Base-by-base conservation (phyloP, 2,888 invertebrate genomes). In the Caenorhabditis sp. region DNA sequence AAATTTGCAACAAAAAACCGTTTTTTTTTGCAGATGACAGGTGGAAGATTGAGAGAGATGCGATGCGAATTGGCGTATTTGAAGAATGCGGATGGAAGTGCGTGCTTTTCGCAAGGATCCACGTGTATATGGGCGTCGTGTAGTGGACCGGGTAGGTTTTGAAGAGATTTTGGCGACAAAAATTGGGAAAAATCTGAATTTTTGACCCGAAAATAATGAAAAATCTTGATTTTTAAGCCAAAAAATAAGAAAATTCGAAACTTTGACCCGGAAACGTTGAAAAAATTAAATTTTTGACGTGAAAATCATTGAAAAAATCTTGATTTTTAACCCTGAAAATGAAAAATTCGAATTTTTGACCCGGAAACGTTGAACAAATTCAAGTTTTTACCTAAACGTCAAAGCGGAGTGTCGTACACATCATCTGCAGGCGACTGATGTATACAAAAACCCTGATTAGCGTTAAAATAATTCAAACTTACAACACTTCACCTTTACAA, bases 41-140 rank as follows among this genome's bases (percentile, higher is more conserved):
- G 12, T 1, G 6, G 27, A 3, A 4, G 59, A 49, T 23, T 59
- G 8, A 5, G 59, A 23, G 59, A 59, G 21, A 59, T 59, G 59
- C 21, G 0, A 58, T 68, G 73, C 24, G 71, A 77, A 27, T 53
- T 79, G 36, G 60, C 74, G 3, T 75, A 54, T 59, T 61, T 79
- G 54, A 67, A 75, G 43, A 77, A 72, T 53, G 75, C 77, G 4
- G 79, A 79, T 57, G 79, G 79, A 26, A 66, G 67, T 5, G 66
- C 69, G 12, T 70, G 73, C 23, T 77, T 70, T 57, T 76, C 77
- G 2, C 79, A 79, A 61, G 79, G 79, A 53, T 53, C 73, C 36
- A 77, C 79, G 23, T 66, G 70, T 23, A 66, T 77, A 21, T 77
- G 77, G 77, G 75, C 79, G 10, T 77, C 77, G 54, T 77, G 76